phyloP scores from a whole-genome alignment of 2,797 vertebrate genomes.

The Hypotaenidia okinawae region DNA sequence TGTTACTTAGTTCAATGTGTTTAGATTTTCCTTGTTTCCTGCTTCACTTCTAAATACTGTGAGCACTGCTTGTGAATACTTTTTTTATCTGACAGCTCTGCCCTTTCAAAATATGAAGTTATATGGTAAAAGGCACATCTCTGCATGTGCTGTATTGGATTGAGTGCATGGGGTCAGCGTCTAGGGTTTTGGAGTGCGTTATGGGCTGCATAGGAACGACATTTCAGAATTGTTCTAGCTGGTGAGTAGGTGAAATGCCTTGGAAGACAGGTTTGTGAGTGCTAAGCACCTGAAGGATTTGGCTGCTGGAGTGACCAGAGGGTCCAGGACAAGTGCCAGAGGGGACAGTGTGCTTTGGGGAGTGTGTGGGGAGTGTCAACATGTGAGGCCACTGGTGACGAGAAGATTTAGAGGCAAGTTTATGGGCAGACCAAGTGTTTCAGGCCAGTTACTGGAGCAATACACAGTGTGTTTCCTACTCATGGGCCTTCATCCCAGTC shows the following conservation, averaged over 20 bases:
- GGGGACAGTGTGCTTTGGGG: neutral
- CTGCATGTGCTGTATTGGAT: fast-evolving
- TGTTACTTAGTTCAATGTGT: neutral
- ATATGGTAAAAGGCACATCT: neutral
- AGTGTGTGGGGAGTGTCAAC: too few species aligned
- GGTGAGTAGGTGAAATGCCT: neutral
- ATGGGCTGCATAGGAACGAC: neutral
- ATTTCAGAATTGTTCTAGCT: neutral
- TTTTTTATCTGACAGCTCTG: neutral
- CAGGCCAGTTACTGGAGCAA: neutral
- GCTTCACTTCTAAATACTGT: neutral
- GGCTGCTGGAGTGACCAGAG: neutral
- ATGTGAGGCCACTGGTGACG: fast-evolving
- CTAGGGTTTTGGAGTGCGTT: fast-evolving
- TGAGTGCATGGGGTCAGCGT: neutral
- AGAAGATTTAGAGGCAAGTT: fast-evolving
- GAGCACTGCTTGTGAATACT: too few species aligned
- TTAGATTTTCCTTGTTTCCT: neutral
- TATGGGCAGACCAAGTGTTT: neutral
- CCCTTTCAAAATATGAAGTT: neutral
- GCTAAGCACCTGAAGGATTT: neutral
- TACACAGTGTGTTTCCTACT: fast-evolving
- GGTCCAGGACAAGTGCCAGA: neutral
- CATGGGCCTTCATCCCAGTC: neutral
- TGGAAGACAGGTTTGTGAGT: neutral